Percentiles rank a stretch among this genome's conserved stretches.
Conservation (phyloP, 2,888 invertebrate genomes). For the Aquatica leii region DNA sequence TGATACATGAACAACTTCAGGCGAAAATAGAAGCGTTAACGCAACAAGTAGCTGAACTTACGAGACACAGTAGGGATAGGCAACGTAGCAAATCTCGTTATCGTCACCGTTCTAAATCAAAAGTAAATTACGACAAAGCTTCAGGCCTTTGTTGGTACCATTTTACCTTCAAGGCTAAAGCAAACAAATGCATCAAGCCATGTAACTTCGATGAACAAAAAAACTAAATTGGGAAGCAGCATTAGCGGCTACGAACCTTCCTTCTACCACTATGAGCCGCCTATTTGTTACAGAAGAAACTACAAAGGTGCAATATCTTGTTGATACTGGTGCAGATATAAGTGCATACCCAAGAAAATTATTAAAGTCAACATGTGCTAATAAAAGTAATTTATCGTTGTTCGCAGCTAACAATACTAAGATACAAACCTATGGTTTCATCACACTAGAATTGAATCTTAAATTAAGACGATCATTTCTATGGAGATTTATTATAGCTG, state of each 20-base stretch:
- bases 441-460: constrained; percentile 24
- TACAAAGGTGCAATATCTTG: background rate
- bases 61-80: too few relatives aligned
- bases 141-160: constrained; percentile 1
- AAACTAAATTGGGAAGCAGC: background rate
- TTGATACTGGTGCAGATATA: background rate
- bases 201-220: background rate
- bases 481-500: constrained; percentile 40
- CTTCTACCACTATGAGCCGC: background rate
- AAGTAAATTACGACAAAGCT: background rate
- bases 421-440: constrained; percentile 17
- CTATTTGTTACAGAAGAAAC: background rate
- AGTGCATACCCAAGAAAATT: too few relatives aligned
- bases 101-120: background rate
- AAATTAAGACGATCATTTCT: constrained; percentile 29
- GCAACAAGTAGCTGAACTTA: too few relatives aligned
- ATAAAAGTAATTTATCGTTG: background rate
- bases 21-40: too few relatives aligned
- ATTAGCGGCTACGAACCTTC: background rate
- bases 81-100: too few relatives aligned
- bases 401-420: constrained; percentile 17
- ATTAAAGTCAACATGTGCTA: background rate
- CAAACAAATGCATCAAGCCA: background rate
- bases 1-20: too few relatives aligned
- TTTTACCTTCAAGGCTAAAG: background rate